Conservation (phyloP, 2,888 invertebrate species). For the Cheilosia soror region DNA sequence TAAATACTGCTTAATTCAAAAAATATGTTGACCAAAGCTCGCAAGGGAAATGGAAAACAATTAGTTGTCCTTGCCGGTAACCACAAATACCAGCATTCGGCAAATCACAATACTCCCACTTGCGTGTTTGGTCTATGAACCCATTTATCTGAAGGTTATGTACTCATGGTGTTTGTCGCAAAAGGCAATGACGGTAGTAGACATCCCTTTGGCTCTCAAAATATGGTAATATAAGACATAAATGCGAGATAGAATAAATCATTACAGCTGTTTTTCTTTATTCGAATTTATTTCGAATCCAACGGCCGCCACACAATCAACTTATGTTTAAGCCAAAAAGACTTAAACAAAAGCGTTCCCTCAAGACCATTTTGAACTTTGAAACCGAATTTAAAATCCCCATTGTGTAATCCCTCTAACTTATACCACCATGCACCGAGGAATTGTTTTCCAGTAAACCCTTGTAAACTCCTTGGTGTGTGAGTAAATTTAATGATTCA, state of each 20-base stretch:
- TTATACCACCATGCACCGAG: neutral
- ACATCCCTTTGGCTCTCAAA: neutral
- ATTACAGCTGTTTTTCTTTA: constrained; percentile 7
- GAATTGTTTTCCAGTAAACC: constrained; percentile 16
- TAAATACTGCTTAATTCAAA: too few species aligned
- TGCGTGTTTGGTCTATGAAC: too few species aligned
- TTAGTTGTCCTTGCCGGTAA: too few species aligned
- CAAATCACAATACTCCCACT: neutral
- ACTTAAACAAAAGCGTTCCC: constrained; percentile 5
- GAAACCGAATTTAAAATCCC: constrained; percentile 27
- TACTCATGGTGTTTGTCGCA: neutral
- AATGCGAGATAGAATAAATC: constrained; percentile 4
- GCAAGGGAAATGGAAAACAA: too few species aligned
- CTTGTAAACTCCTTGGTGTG: constrained; percentile 13
- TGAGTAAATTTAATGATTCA: constrained; percentile 29
- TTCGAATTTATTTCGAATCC: neutral
- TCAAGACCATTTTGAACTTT: constrained; percentile 22
- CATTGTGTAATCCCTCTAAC: constrained; percentile 4
- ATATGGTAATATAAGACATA: constrained; percentile 2
- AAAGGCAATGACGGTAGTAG: too few species aligned
- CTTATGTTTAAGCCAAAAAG: neutral
- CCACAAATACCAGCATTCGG: neutral
- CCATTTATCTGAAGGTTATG: neutral
- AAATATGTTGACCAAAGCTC: too few species aligned
- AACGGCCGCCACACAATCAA: neutral